A percentile compares a stretch with the other conserved stretches of the same genome.
Conservation (phyloP, 1,140 invertebrate genomes). For the Cardiocondyla obscurior region DNA sequence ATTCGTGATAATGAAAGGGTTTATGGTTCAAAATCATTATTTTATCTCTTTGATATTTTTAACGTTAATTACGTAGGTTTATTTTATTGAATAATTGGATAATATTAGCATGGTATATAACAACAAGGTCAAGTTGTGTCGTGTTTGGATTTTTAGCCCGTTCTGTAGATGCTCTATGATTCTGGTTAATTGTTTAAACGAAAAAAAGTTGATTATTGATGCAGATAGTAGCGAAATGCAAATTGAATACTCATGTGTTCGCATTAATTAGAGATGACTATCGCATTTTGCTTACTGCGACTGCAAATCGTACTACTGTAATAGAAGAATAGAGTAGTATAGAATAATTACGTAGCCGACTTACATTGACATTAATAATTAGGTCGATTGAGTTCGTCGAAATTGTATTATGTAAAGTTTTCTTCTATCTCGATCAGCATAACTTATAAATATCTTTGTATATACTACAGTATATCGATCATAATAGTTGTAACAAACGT, state of each 20-base stretch:
- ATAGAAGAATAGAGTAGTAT: constrained; percentile 25
- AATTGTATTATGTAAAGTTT: constrained; percentile 16
- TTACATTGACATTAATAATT: constrained; percentile 8
- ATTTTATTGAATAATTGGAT: constrained; percentile 21
- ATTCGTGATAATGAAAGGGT: not conserved
- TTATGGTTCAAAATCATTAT: constrained; percentile 11
- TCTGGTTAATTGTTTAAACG: not conserved
- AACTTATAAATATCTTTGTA: constrained; percentile 48
- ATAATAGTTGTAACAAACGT: constrained; percentile 44
- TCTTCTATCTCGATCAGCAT: not conserved
- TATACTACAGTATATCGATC: constrained; percentile 43
- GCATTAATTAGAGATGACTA: not conserved
- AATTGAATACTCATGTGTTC: not conserved
- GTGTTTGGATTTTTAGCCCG: constrained; percentile 19
- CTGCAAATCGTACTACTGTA: constrained; percentile 2
- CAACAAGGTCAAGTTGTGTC: not conserved
- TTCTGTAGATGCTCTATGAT: not conserved
- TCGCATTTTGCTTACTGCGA: not conserved
- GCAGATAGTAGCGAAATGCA: not conserved
- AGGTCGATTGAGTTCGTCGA: not conserved
- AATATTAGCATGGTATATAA: constrained; percentile 47
- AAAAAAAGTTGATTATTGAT: not conserved
- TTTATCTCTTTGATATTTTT: not conserved
- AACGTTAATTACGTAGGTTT: constrained; percentile 15
- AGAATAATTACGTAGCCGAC: not conserved